These are phyloP conservation scores for Athene noctua DNA, from an alignment of 2,113 vertebrate species.

Conservation along the genomic window DNA sequence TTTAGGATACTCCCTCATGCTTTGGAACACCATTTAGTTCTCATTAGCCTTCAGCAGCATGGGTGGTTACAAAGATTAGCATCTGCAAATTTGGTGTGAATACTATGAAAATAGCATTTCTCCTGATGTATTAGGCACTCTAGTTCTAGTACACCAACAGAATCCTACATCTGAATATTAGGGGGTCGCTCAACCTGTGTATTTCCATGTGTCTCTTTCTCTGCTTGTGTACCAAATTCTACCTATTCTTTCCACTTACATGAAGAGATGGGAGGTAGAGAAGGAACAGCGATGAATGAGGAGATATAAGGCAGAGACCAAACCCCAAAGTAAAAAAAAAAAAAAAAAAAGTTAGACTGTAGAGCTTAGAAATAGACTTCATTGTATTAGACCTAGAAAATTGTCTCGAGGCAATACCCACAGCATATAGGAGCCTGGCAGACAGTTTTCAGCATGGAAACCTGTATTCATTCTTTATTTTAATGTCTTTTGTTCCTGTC, in stretches of 20 bases:
- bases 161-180: not conserved
- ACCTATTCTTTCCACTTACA: not conserved
- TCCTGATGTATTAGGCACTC: not conserved
- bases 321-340: not conserved
- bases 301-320: not conserved
- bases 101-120: not conserved
- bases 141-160: not conserved
- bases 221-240: not conserved
- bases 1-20: slow-evolving; percentile 18
- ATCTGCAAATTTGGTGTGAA: slow-evolving; percentile 16
- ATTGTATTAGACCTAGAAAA: not conserved
- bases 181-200: not conserved
- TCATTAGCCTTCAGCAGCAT: slow-evolving; percentile 10
- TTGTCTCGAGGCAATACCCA: not conserved
- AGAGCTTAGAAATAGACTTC: not conserved
- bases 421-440: not conserved
- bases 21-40: not conserved
- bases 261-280: not conserved
- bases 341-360: not conserved
- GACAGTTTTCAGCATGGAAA: not conserved
- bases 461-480: not conserved
- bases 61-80: slow-evolving; percentile 18
- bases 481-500: not conserved
- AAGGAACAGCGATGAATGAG: not conserved
- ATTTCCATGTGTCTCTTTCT: not conserved